Evolutionary conservation across 2,797 vertebrate species (phyloP).

Genomic region (Holocentrus rufus): DNA sequence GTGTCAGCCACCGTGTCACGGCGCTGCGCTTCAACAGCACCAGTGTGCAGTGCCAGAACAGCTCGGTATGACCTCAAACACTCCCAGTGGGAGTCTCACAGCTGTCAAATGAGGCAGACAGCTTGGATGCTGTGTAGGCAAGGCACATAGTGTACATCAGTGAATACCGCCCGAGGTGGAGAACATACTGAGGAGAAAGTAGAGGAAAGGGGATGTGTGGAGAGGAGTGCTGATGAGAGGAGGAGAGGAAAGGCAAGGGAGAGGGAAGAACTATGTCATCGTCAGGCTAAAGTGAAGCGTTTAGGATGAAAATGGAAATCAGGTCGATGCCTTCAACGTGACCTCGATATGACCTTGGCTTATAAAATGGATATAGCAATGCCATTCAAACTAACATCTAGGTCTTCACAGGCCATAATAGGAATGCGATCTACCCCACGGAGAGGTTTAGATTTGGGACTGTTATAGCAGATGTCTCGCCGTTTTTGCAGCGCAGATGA

Average conservation of each 20-base stretch:
- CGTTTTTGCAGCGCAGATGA: slow-evolving; percentile 33
- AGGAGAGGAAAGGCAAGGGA: slow-evolving; percentile 6
- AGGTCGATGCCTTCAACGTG: background rate
- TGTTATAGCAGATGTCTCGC: background rate
- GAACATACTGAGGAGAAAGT: slow-evolving; percentile 44
- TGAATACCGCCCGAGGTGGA: slow-evolving; percentile 54
- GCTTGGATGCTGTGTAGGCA: slow-evolving; percentile 63
- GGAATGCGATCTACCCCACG: background rate
- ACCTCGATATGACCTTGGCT: slow-evolving; percentile 17
- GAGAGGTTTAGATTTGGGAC: slow-evolving; percentile 9
- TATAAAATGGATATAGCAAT: slow-evolving; percentile 1
- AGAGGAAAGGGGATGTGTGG: slow-evolving; percentile 39
- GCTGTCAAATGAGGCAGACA: slow-evolving; percentile 68
- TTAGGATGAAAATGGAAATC: background rate
- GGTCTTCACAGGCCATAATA: background rate
- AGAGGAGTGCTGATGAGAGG: slow-evolving; percentile 33
- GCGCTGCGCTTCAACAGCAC: slow-evolving; percentile 99
- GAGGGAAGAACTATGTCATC: background rate
- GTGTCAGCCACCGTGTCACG: slow-evolving; percentile 88
- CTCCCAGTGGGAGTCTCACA: slow-evolving; percentile 65
- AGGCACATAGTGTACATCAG: slow-evolving; percentile 58
- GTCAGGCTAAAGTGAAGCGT: slow-evolving; percentile 1
- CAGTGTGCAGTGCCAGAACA: slow-evolving; percentile 98
- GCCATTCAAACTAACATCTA: slow-evolving; percentile 21
- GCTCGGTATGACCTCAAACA: slow-evolving; percentile 86